Conservation (phyloP, 2,888 invertebrate genomes). For the Plutella xylostella region DNA sequence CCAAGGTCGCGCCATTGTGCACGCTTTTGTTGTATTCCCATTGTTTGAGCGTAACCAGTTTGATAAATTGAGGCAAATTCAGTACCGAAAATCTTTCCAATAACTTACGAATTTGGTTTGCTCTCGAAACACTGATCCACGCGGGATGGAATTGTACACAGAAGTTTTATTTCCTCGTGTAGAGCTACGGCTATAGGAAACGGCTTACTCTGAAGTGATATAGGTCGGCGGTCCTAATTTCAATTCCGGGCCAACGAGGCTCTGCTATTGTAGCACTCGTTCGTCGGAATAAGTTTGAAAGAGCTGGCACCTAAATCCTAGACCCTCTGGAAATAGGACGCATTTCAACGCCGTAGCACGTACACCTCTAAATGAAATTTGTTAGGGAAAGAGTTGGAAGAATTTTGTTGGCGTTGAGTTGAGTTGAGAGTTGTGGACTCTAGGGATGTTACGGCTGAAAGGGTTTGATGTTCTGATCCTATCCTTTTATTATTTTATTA, state of each 20-base stretch:
- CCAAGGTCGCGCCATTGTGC: constrained; percentile 33
- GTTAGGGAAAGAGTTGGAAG: constrained; percentile 41
- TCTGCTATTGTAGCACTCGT: constrained; percentile 36
- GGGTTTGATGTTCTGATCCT: too few species aligned
- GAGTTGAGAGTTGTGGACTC: too few species aligned
- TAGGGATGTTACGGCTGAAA: too few species aligned
- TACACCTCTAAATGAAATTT: constrained; percentile 59
- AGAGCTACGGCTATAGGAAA: constrained; percentile 18
- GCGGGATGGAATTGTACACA: constrained; percentile 38
- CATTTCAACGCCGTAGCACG: constrained; percentile 54
- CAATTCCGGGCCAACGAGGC: constrained; percentile 50
- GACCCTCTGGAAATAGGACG: constrained; percentile 37
- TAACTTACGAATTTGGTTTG: too few species aligned
- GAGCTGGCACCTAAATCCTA: constrained; percentile 40
- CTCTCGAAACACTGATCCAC: too few species aligned
- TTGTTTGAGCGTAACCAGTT: too few species aligned
- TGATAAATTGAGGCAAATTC: constrained; percentile 32
- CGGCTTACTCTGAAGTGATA: neutral
- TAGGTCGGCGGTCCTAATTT: constrained; percentile 35
- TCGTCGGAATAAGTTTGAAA: constrained; percentile 42
- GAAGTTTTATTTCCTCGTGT: constrained; percentile 43
- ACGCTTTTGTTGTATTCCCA: too few species aligned
- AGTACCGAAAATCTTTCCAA: too few species aligned
- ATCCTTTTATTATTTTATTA: too few species aligned
- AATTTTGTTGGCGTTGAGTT: constrained; percentile 18